A percentile compares a stretch with the other conserved stretches of the same genome.
phyloP scores from a whole-genome alignment of 2,888 invertebrate genomes.

The Platerodrilus igneus region DNA sequence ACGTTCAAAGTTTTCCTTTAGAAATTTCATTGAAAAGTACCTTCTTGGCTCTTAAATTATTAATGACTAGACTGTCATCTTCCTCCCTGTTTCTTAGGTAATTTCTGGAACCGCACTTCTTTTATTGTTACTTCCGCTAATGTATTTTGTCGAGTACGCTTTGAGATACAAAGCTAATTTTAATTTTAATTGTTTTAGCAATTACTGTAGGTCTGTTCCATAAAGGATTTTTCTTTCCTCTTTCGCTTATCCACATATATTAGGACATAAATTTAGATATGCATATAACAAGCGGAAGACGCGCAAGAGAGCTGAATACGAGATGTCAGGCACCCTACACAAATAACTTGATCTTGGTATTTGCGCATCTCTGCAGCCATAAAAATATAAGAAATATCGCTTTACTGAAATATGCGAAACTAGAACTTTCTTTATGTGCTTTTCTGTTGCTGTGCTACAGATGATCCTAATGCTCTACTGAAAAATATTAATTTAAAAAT shows the following conservation, averaged over 20 bases:
- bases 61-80: conserved; percentile 17
- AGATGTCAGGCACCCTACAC: conserved; percentile 33
- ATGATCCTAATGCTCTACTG: not conserved
- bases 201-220: too few species aligned
- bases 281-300: conserved; percentile 9
- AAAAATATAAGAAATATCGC: conserved; percentile 36
- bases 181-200: conserved; percentile 11
- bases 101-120: conserved; percentile 12
- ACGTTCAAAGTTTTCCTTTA: too few species aligned
- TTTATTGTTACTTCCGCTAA: conserved; percentile 16
- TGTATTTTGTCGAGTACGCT: conserved; percentile 8
- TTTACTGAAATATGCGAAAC: conserved; percentile 36
- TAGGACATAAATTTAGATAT: conserved; percentile 7
- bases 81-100: conserved; percentile 16
- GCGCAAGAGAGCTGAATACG: conserved; percentile 1
- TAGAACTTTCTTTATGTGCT: conserved; percentile 35
- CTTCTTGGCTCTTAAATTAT: conserved; percentile 19
- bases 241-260: conserved; percentile 4
- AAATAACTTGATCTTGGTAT: conserved; percentile 37
- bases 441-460: too few species aligned
- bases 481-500: conserved; percentile 7
- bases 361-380: conserved; percentile 35
- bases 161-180: conserved; percentile 11
- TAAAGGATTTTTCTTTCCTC: too few species aligned
- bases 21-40: too few species aligned